Percentiles rank a stretch among this genome's conserved stretches.
These are phyloP conservation scores for Colius striatus DNA, from an alignment of 2,113 vertebrate species.

Conservation along the genomic window DNA sequence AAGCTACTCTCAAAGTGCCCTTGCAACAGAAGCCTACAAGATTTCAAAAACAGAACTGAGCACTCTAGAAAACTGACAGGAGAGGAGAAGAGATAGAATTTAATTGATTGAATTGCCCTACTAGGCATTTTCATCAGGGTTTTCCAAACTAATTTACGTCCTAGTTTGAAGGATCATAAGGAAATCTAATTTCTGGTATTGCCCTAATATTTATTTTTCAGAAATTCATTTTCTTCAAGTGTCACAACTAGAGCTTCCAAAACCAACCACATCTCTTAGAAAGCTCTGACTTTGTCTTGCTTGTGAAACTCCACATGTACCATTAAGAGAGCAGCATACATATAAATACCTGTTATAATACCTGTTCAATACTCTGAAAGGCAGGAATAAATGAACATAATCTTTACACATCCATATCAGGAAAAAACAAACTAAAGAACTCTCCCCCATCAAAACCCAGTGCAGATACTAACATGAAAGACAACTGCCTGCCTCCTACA, in stretches of 20 bases:
- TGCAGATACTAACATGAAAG: not conserved
- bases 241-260: not conserved
- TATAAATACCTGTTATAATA: not conserved
- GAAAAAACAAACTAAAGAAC: not conserved
- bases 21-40: not conserved
- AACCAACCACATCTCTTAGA: not conserved
- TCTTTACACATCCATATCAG: not conserved
- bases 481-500: not conserved
- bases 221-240: not conserved
- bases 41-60: not conserved
- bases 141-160: not conserved
- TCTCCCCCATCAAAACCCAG: not conserved
- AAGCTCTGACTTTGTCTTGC: not conserved
- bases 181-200: not conserved
- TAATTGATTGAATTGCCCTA: not conserved
- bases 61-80: not conserved
- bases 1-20: not conserved
- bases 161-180: not conserved
- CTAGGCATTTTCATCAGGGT: not conserved
- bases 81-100: not conserved
- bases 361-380: not conserved
- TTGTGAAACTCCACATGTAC: not conserved
- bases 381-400: not conserved
- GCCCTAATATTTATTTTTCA: not conserved
- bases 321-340: not conserved